Percentiles rank a stretch among this genome's conserved stretches.
Evolutionary conservation across 2,797 vertebrate species (phyloP).

Genomic region (Phaenicophaeus curvirostris): DNA sequence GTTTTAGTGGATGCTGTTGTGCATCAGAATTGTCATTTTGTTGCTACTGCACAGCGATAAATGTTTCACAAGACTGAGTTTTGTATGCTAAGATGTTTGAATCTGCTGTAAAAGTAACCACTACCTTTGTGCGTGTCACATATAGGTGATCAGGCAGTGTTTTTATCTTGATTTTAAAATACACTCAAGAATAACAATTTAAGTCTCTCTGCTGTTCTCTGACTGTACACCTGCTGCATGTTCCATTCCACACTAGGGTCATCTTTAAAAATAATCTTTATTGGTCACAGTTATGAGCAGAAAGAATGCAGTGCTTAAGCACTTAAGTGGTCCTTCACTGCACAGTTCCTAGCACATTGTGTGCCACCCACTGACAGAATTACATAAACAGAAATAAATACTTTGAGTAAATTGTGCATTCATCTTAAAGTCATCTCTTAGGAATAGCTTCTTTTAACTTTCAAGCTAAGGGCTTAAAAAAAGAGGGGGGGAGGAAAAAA

Average conservation of each 20-base stretch:
- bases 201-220: not conserved
- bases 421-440: not conserved
- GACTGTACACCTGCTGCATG: not conserved
- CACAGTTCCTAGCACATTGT: not conserved
- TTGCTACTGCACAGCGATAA: not conserved
- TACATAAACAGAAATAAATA: slow-evolving; percentile 61
- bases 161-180: slow-evolving; percentile 13
- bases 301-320: not conserved
- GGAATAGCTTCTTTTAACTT: too few species aligned
- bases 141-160: not conserved
- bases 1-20: not conserved
- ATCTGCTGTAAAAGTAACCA: not conserved
- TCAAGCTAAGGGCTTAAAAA: not conserved
- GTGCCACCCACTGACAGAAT: slow-evolving; percentile 2
- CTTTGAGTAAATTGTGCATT: not conserved
- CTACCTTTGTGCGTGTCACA: not conserved
- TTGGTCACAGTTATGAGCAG: slow-evolving; percentile 61
- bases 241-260: not conserved
- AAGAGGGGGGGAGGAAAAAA: not conserved
- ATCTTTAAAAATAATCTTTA: slow-evolving; percentile 75
- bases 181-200: not conserved
- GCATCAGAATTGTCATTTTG: not conserved
- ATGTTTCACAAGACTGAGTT: not conserved
- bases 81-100: not conserved
- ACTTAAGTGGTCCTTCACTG: not conserved